Evolutionary conservation across 2,888 invertebrate species (phyloP).

Genomic region (Idaea biselata): DNA sequence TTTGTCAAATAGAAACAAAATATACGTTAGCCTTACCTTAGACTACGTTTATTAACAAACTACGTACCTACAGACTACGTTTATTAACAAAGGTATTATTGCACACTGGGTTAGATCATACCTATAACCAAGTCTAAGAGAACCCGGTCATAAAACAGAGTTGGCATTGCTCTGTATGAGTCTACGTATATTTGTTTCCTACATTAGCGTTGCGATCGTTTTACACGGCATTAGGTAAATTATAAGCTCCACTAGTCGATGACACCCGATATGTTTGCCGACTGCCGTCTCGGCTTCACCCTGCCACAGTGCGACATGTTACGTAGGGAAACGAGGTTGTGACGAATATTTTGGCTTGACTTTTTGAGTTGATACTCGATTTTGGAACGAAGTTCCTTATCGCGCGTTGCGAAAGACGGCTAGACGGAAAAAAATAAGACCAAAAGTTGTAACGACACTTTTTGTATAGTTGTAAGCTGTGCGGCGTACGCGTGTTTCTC

Average conservation of each 20-base stretch:
- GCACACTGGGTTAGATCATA: background rate
- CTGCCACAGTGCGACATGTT: conserved; percentile 34
- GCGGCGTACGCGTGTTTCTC: no score
- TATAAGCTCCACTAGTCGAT: conserved; percentile 73
- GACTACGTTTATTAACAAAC: no score
- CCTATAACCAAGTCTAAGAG: conserved; percentile 9
- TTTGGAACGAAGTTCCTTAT: no score
- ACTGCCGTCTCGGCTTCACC: conserved; percentile 52
- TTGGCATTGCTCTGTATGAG: conserved; percentile 18
- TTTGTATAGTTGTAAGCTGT: no score
- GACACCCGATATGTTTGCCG: conserved; percentile 73
- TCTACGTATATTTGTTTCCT: conserved; percentile 47
- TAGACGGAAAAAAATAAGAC: no score
- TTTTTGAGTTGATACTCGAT: background rate
- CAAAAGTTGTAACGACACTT: no score
- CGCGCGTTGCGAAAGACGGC: no score
- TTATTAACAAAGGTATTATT: background rate
- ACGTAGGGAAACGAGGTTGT: conserved; percentile 17
- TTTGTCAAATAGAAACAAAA: no score
- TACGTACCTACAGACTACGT: background rate
- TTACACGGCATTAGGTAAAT: conserved; percentile 79
- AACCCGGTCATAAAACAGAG: conserved; percentile 4
- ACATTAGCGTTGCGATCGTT: conserved; percentile 71
- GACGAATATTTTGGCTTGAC: background rate
- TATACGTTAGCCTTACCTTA: no score